A percentile compares a stretch with the other conserved stretches of the same genome.
phyloP scores from a whole-genome alignment of 1,140 invertebrate species.

The Drosophila malerkotliana region DNA sequence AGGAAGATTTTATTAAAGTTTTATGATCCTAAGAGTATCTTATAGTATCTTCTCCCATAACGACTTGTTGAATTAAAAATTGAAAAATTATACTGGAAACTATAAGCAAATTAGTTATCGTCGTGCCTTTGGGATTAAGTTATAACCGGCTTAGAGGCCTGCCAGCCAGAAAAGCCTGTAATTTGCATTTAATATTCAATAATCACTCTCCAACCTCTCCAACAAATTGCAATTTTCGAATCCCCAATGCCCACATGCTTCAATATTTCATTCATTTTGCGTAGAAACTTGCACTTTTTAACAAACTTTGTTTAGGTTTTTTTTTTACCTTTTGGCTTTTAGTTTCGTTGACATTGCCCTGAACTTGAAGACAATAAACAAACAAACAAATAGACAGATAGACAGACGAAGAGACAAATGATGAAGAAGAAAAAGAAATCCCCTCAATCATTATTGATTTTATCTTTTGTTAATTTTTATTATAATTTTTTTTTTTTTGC shows the following conservation, averaged over 20 bases:
- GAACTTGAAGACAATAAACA: slow-evolving; percentile 39
- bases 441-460: neutral
- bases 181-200: slow-evolving; percentile 18
- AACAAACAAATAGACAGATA: slow-evolving; percentile 5
- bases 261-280: slow-evolving; percentile 1
- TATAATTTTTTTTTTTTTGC: neutral
- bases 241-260: neutral
- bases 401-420: slow-evolving; percentile 9
- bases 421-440: neutral
- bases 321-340: slow-evolving; percentile 10
- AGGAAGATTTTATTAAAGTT: too few species aligned
- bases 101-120: neutral
- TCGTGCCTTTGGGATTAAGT: neutral
- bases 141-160: neutral
- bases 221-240: slow-evolving; percentile 4
- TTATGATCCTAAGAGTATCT: too few species aligned
- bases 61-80: neutral
- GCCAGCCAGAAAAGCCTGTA: neutral
- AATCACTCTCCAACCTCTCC: neutral
- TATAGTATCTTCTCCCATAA: too few species aligned
- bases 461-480: neutral
- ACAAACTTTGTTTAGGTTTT: neutral
- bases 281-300: slow-evolving; percentile 2
- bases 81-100: neutral
- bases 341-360: slow-evolving; percentile 38